Conservation (phyloP, 2,888 invertebrate species). For the Miltochrista miniata region DNA sequence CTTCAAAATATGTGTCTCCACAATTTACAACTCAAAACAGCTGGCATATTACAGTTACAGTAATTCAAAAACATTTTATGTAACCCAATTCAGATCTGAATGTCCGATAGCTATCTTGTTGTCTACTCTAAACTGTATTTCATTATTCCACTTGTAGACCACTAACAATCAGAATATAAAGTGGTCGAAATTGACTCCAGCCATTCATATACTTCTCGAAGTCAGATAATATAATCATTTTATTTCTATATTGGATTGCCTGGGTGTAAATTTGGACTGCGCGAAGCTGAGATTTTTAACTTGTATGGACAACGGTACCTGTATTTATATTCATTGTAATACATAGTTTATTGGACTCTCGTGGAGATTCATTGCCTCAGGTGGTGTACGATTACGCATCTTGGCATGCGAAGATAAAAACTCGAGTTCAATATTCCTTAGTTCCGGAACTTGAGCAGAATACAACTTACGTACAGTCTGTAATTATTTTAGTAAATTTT, state of each 20-base stretch:
- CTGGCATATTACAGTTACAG: conserved; percentile 11
- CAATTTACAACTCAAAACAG: conserved; percentile 14
- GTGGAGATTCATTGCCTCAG: too few relatives aligned
- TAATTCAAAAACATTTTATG: not conserved
- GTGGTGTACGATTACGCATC: too few relatives aligned
- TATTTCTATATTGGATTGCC: conserved; percentile 28
- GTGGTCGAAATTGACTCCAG: conserved; percentile 53
- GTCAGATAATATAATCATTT: conserved; percentile 47
- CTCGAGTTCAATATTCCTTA: too few relatives aligned
- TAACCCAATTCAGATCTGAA: conserved; percentile 3
- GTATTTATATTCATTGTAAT: too few relatives aligned
- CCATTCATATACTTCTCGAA: conserved; percentile 40
- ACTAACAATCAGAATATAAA: conserved; percentile 54
- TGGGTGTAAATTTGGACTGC: not conserved
- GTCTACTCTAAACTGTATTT: conserved; percentile 43
- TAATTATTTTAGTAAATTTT: too few relatives aligned
- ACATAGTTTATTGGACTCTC: too few relatives aligned
- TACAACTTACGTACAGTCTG: too few relatives aligned
- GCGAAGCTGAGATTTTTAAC: too few relatives aligned
- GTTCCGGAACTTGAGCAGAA: too few relatives aligned
- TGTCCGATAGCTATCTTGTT: conserved; percentile 7
- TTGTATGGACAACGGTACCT: too few relatives aligned
- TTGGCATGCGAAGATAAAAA: too few relatives aligned
- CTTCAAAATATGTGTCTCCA: conserved; percentile 25
- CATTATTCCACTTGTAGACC: conserved; percentile 43